Evolutionary conservation across 2,888 invertebrate genomes (phyloP).

Genomic region (Stegophylla sp.): DNA sequence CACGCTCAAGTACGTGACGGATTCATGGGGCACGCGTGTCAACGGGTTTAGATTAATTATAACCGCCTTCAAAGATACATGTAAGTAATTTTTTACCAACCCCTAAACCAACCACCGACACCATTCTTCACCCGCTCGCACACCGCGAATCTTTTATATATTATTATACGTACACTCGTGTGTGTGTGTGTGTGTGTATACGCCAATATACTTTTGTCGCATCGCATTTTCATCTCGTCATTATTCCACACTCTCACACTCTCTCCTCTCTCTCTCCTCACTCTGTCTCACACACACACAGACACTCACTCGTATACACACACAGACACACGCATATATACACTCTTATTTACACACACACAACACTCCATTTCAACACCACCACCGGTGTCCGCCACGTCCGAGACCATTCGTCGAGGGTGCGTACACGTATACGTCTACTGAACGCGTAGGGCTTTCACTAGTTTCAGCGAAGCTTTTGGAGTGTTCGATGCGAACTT

Average conservation of each 20-base stretch:
- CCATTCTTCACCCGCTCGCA: background rate
- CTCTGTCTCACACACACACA: background rate
- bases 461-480: too few relatives aligned
- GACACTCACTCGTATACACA: background rate
- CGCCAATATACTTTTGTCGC: background rate
- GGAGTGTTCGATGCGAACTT: too few relatives aligned
- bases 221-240: background rate
- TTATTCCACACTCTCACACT: background rate
- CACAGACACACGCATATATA: background rate
- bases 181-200: background rate
- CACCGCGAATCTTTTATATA: too few relatives aligned
- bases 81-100: conserved; percentile 71
- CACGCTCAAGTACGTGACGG: conserved; percentile 90
- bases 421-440: background rate
- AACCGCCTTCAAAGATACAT: conserved; percentile 91
- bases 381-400: too few relatives aligned
- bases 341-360: background rate
- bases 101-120: too few relatives aligned
- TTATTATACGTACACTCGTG: too few relatives aligned
- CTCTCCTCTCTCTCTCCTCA: too few relatives aligned
- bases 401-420: background rate
- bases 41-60: conserved; percentile 93
- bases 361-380: too few relatives aligned
- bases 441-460: too few relatives aligned
- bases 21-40: conserved; percentile 88